A percentile compares a stretch with the other conserved stretches of the same genome.
These are phyloP conservation scores for Muscicapa comitata DNA, from an alignment of 2,797 vertebrate species.

Conservation along the genomic window DNA sequence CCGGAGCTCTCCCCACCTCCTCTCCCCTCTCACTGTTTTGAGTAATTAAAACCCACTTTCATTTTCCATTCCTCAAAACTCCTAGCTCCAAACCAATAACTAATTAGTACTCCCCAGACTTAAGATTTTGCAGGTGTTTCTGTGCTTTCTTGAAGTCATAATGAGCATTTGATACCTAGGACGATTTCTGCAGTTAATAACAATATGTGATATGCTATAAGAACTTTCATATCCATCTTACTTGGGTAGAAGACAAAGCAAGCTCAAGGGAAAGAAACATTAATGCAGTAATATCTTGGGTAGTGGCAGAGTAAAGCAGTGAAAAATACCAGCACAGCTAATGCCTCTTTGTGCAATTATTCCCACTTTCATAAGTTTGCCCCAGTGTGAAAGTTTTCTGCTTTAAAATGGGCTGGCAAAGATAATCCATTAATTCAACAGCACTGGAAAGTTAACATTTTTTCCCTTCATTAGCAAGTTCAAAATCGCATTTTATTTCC, in stretches of 20 bases:
- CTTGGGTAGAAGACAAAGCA: slow-evolving; percentile 20
- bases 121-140: slow-evolving; percentile 3
- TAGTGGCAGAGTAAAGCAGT: slow-evolving; percentile 9
- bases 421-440: slow-evolving; percentile 72
- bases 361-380: slow-evolving; percentile 45
- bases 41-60: background rate
- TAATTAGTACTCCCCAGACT: background rate
- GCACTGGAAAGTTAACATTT: slow-evolving; percentile 57
- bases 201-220: background rate
- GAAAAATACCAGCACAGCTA: slow-evolving; percentile 14
- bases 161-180: background rate
- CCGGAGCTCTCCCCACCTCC: background rate
- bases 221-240: background rate
- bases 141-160: background rate
- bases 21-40: background rate
- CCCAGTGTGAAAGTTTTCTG: slow-evolving; percentile 54
- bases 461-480: slow-evolving; percentile 74
- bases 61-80: background rate
- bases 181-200: slow-evolving; percentile 3
- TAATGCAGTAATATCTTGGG: slow-evolving; percentile 22
- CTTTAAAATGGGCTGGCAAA: slow-evolving; percentile 46
- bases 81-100: background rate
- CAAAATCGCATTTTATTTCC: slow-evolving; percentile 78
- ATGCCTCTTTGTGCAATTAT: slow-evolving; percentile 16
- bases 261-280: slow-evolving; percentile 5